A percentile compares a stretch with the other conserved stretches of the same genome.
Conservation (phyloP, 2,888 invertebrate species). For the Leucophenga montana region DNA sequence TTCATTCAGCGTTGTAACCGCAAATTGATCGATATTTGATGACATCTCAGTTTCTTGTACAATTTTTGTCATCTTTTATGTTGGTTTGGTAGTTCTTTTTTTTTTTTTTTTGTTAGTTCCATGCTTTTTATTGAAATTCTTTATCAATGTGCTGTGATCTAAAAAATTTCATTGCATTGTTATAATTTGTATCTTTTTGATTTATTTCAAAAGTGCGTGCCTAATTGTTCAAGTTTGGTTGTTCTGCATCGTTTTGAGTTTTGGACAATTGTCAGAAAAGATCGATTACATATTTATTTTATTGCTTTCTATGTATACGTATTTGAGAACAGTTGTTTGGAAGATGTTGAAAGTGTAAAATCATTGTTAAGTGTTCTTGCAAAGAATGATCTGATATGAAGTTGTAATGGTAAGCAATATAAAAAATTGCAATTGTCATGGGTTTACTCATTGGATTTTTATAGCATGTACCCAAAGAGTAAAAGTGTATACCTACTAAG, state of each 20-base stretch:
- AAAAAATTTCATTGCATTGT: slow-evolving; percentile 20
- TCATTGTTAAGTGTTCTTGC: too few relatives aligned
- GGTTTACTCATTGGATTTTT: too few relatives aligned
- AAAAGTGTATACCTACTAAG: too few relatives aligned
- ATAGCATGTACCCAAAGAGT: too few relatives aligned
- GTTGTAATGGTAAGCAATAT: too few relatives aligned
- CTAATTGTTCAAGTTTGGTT: slow-evolving; percentile 31
- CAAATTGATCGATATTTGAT: slow-evolving; percentile 32
- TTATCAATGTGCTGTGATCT: slow-evolving; percentile 7
- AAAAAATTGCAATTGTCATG: too few relatives aligned
- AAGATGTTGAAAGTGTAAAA: too few relatives aligned
- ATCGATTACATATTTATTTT: slow-evolving; percentile 8
- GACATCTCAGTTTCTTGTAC: slow-evolving; percentile 14
- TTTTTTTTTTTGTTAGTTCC: neutral
- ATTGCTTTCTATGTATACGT: neutral
- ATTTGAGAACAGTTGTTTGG: too few relatives aligned
- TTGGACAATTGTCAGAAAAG: slow-evolving; percentile 3
- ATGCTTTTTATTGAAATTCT: slow-evolving; percentile 5
- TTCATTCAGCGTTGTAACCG: slow-evolving; percentile 20
- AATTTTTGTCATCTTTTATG: neutral
- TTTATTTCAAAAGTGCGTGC: slow-evolving; percentile 49
- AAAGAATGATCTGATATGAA: too few relatives aligned
- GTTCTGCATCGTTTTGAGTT: neutral
- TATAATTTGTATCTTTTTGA: slow-evolving; percentile 39
- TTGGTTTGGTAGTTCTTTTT: neutral